Conservation (phyloP, 2,797 vertebrate genomes). For the Lateolabrax maculatus region DNA sequence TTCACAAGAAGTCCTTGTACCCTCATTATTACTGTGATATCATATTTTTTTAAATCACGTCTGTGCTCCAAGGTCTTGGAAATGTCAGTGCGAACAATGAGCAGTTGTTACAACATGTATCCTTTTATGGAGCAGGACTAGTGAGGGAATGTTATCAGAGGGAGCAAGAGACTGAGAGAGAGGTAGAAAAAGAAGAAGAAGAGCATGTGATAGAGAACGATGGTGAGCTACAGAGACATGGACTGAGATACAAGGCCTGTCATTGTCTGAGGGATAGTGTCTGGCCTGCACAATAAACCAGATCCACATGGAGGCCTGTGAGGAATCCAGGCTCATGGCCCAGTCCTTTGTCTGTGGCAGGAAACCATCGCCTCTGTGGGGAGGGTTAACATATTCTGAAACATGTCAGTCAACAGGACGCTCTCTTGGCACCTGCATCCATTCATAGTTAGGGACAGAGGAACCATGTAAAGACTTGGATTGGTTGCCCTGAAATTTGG, state of each 20-base stretch:
- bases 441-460: no score
- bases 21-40: neutral
- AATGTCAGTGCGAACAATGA: constrained; percentile 27
- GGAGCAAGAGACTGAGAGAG: neutral
- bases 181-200: neutral
- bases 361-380: constrained; percentile 28
- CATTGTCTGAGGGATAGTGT: constrained; percentile 43
- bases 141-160: neutral
- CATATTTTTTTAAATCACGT: no score
- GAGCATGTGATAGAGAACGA: constrained; percentile 43
- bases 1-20: constrained; percentile 10
- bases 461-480: no score
- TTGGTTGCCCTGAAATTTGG: neutral
- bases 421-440: constrained; percentile 34
- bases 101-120: constrained; percentile 3
- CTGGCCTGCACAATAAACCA: constrained; percentile 50
- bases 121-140: neutral
- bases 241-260: constrained; percentile 45
- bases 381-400: constrained; percentile 33
- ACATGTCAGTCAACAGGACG: constrained; percentile 18
- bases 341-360: constrained; percentile 52
- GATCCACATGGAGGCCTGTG: constrained; percentile 51
- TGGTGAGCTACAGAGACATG: constrained; percentile 40
- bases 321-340: constrained; percentile 50
- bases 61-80: neutral